Evolutionary conservation across 2,797 vertebrate genomes (phyloP), one percentile per base, ranked within the genome.

Genomic region (Pitangus sulphuratus): DNA sequence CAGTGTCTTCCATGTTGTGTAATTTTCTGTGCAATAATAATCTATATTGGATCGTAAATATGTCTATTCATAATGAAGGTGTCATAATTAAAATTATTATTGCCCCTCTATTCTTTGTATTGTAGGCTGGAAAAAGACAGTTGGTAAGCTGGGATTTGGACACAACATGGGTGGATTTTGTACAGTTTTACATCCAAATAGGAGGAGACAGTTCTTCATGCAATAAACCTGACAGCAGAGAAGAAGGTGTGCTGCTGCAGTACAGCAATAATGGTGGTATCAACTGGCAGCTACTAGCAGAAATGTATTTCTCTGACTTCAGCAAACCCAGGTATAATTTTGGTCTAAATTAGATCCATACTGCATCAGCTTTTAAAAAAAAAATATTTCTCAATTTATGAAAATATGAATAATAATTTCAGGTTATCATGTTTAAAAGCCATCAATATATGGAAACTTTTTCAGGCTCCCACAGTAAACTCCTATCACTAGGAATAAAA

Each of bases 291-390:
- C 98, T 99, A 40, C 98, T 99, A 16, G 99, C 99, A 25, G 99
- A 99, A 98, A 99, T 99, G 99, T 99, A 99, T 97, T 99, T 99
- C 98, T 99, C 99, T n/a, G 99, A 99, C 98, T 99, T 99, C 97
- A 99, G 98, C 96, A 99, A 99, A 89, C 99, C 99, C 71, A 99
- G 99, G 99, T 98, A 98, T 50, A 74, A 62, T 57, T 80, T 82
- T 80, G 31, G 26, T 64, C 56, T 79, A 40, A 50, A 39, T 60
- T 30, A 83, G 76, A 84, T 68, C 44, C n/a, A 25, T 60, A 74
- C 44, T 20, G 24, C 60, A 33, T 71, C 20, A 65, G 13, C 9
- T 70, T n/a, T n/a, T 65, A 25, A 28, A 45, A 75, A 68, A n/a
- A 57, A 35, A 4, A 1, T 65, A 18, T 84, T 93, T 95, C 37